These are phyloP conservation scores for Daboia siamensis DNA, from an alignment of 2,113 vertebrate species.

Conservation along the genomic window DNA sequence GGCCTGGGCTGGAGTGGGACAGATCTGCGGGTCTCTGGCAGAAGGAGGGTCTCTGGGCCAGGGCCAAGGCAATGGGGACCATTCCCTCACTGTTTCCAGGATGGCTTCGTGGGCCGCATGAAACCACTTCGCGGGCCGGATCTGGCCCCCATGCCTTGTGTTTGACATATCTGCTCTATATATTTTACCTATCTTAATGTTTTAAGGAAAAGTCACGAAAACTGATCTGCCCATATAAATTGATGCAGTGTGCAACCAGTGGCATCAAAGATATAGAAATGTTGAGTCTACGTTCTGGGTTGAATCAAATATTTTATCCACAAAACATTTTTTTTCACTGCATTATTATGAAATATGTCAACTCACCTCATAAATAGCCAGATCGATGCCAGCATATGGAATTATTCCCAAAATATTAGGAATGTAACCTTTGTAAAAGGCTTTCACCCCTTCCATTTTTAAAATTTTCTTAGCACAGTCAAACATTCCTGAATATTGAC, in stretches of 20 bases:
- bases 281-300: not conserved
- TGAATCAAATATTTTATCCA: not conserved
- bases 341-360: not conserved
- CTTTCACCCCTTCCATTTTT: slow-evolving; percentile 82
- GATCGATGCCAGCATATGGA: slow-evolving; percentile 92
- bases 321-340: not conserved
- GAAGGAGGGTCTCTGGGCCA: too few relatives aligned
- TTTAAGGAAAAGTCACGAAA: not conserved
- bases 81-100: too few relatives aligned
- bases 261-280: not conserved
- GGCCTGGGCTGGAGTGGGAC: too few relatives aligned
- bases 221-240: not conserved
- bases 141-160: too few relatives aligned
- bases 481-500: slow-evolving; percentile 87
- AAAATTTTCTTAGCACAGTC: slow-evolving; percentile 90
- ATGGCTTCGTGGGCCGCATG: too few relatives aligned
- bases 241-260: not conserved
- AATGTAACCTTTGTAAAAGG: slow-evolving; percentile 93
- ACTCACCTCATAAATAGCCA: slow-evolving; percentile 92
- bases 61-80: too few relatives aligned
- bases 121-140: too few relatives aligned
- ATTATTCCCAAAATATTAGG: slow-evolving; percentile 93
- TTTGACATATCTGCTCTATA: too few relatives aligned
- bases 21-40: too few relatives aligned
- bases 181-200: not conserved